These are phyloP conservation scores for human (Homo sapiens) DNA, from an alignment of 2,113 vertebrate species.

Conservation along the genomic window DNA sequence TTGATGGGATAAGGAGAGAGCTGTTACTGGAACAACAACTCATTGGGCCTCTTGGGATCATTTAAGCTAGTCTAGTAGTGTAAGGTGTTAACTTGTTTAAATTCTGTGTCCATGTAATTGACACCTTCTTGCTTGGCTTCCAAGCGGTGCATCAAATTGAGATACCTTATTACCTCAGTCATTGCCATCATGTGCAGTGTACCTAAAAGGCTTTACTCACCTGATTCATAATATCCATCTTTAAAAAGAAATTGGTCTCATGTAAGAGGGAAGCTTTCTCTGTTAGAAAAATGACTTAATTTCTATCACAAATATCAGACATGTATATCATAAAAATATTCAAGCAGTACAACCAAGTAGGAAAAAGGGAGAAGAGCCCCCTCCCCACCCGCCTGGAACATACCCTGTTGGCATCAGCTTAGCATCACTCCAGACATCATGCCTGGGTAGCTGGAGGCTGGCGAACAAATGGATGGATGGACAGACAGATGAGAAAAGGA, in stretches of 20 bases:
- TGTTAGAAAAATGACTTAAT: slow-evolving; percentile 29
- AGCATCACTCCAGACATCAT: neutral
- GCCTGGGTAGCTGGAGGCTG: neutral
- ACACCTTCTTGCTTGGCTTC: neutral
- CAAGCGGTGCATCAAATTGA: neutral
- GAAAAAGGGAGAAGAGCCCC: neutral
- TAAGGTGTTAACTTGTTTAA: neutral
- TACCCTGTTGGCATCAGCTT: neutral
- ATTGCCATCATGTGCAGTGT: neutral
- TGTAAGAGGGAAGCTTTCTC: neutral
- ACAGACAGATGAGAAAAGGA: neutral
- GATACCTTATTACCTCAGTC: neutral
- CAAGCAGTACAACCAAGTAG: neutral
- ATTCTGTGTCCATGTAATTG: neutral
- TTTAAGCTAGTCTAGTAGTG: neutral
- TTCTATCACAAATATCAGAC: neutral
- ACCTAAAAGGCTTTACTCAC: neutral
- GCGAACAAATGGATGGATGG: neutral
- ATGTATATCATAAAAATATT: neutral
- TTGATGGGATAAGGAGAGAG: neutral
- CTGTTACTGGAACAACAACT: neutral
- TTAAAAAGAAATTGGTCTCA: neutral
- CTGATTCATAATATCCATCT: neutral
- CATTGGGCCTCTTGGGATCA: neutral
- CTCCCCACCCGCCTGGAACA: neutral